Base-by-base conservation (phyloP, 2,888 invertebrate genomes). In the Coronaproctus castanopsis region DNA sequence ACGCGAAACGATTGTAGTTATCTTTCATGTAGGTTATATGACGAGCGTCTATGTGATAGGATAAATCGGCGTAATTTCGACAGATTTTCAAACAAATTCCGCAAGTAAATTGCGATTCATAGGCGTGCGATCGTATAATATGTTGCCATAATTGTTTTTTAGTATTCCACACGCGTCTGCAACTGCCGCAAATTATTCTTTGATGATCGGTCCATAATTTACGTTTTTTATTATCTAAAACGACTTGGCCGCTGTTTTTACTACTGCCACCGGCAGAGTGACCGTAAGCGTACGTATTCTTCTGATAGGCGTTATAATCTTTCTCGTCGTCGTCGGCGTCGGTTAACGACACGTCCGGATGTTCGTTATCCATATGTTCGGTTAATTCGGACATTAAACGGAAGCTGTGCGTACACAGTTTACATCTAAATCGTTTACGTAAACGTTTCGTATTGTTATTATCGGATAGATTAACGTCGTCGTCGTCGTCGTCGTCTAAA, bases 81-180 rank as follows among this genome's bases (percentile, higher is more conserved):
- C 78, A 78, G 1, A 77, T 73, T 66, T 78, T 76, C 49, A 79
- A 66, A 63, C 79, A 79, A 50, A 79, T 78, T 0, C 79, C 79
- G 62, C 78, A 79, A 1, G 78, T 77, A 0, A 77, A 77, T 0
- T 78, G 78, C 1, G 78, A 78, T 49, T 76, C 77, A 10, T 72
- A 68, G 56, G 77, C 74, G 67, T 79, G 79, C 65, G 78, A 78
- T 5, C 79, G 71, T 50, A 75, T 74, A 57, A 78, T 70, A 67
- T 79, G 79, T 65, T 78, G 78, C 79, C 79, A 79, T 0, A 79
- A 68, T 64, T 78, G 78, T 64, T 78, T 78, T 63, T 78, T 78
- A 0, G 77, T 78, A 1, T 78, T 78, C 78, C 78, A 79, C 10
- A 75, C 75, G 66, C 78, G 79, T 3, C 75, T 73, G 63, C 79